Conservation (phyloP, 2,797 vertebrate genomes). For the Phoeniculus purpureus region DNA sequence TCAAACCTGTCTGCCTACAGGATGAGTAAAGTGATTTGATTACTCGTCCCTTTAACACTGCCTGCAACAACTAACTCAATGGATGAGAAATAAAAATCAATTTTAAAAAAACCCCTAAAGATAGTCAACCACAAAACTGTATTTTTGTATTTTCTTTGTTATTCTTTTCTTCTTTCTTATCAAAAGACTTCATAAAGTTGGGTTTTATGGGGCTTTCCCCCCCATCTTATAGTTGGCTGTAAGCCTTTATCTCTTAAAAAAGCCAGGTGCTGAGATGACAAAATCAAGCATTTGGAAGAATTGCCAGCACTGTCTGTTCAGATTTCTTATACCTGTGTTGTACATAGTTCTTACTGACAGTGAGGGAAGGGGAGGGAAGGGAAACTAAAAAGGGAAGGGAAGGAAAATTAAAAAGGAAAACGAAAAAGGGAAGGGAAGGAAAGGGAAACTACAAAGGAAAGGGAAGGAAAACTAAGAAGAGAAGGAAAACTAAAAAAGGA, state of each 20-base stretch:
- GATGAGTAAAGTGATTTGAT: background rate
- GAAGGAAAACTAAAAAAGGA: no score
- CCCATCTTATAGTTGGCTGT: background rate
- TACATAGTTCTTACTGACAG: background rate
- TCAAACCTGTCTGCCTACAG: rapidly evolving
- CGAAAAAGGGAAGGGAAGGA: background rate
- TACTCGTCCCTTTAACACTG: background rate
- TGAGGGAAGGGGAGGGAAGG: no score
- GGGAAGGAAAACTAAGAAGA: no score
- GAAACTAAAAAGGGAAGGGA: no score
- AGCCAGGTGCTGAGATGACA: background rate
- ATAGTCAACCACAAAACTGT: background rate
- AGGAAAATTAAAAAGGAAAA: no score
- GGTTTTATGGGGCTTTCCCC: background rate
- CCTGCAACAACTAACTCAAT: background rate
- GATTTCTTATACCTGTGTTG: background rate
- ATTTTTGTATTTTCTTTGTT: background rate
- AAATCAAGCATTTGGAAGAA: background rate
- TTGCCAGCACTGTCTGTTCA: rapidly evolving
- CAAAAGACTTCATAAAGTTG: background rate
- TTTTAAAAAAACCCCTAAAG: no score
- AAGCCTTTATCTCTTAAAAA: background rate
- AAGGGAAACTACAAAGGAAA: no score
- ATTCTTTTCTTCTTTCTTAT: background rate
- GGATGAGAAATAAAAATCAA: background rate